phyloP scores from a whole-genome alignment of 2,797 vertebrate species.

The Siniperca scherzeri region DNA sequence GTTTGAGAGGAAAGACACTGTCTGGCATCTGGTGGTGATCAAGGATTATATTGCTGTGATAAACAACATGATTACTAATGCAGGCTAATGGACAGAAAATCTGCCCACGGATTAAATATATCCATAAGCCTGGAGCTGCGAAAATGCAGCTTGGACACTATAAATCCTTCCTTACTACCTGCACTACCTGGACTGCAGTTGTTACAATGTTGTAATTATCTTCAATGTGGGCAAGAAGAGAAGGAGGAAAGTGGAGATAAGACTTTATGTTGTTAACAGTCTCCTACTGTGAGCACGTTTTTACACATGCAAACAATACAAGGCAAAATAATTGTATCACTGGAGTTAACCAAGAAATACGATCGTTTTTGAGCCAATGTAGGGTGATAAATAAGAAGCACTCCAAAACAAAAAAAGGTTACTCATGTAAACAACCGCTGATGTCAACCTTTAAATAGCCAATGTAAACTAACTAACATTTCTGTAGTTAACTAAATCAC shows the following conservation, averaged over 20 bases:
- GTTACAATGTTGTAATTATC: constrained; percentile 8
- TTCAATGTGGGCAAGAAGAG: neutral
- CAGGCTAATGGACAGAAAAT: constrained; percentile 66
- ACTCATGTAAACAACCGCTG: constrained; percentile 2
- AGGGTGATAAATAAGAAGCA: neutral
- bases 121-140: constrained; percentile 8
- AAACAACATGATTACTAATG: constrained; percentile 60
- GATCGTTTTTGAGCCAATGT: neutral
- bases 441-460: neutral
- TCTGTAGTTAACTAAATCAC: constrained; percentile 10
- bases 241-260: constrained; percentile 2
- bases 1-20: constrained; percentile 36
- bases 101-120: constrained; percentile 53
- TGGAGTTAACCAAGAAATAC: too few species aligned
- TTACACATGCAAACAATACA: constrained; percentile 11
- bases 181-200: constrained; percentile 10
- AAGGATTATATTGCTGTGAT: constrained; percentile 64
- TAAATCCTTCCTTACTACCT: constrained; percentile 33
- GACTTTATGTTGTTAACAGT: constrained; percentile 3
- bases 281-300: neutral
- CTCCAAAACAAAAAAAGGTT: neutral
- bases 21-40: constrained; percentile 60
- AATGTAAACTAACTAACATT: neutral
- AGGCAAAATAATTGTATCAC: too few species aligned
- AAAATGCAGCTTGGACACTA: constrained; percentile 46